Evolutionary conservation across 2,113 vertebrate genomes (phyloP).

Genomic region (Catagonus wagneri): DNA sequence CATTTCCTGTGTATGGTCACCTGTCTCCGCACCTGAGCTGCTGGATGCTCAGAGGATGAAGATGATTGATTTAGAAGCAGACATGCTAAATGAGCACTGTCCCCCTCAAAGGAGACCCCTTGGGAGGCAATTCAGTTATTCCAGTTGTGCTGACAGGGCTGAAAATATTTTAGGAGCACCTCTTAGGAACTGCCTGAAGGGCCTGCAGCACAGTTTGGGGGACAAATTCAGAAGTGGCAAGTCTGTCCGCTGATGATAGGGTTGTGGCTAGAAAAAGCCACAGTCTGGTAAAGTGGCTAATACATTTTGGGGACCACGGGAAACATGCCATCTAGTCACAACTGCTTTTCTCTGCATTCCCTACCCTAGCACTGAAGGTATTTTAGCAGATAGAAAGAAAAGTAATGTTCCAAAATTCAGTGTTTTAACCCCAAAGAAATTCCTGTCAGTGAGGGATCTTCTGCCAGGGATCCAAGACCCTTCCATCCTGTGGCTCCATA

Average conservation of each 20-base stretch:
- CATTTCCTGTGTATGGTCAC: fast-evolving
- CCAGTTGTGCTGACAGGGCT: background rate
- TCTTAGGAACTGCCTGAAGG: background rate
- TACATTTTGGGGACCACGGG: background rate
- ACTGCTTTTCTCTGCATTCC: background rate
- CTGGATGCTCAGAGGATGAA: background rate
- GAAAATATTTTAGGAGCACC: background rate
- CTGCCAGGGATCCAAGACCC: background rate
- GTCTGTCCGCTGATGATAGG: background rate
- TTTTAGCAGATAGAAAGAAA: background rate
- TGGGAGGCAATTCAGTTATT: slow-evolving; percentile 15
- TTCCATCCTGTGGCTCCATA: background rate
- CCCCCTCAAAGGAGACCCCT: slow-evolving; percentile 14
- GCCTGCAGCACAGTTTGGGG: background rate
- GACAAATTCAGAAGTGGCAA: background rate
- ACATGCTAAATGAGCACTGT: background rate
- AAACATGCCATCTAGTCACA: background rate
- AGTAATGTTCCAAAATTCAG: background rate
- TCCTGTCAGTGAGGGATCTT: background rate
- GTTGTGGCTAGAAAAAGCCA: slow-evolving; percentile 19
- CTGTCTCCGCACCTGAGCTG: background rate
- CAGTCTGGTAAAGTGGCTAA: background rate
- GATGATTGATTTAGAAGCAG: background rate
- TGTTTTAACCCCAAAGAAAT: background rate
- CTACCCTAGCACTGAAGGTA: background rate